These are phyloP conservation scores for Pocillopora grandis DNA, from an alignment of 92 coral and sea anemone genomes.

Conservation along the genomic window DNA sequence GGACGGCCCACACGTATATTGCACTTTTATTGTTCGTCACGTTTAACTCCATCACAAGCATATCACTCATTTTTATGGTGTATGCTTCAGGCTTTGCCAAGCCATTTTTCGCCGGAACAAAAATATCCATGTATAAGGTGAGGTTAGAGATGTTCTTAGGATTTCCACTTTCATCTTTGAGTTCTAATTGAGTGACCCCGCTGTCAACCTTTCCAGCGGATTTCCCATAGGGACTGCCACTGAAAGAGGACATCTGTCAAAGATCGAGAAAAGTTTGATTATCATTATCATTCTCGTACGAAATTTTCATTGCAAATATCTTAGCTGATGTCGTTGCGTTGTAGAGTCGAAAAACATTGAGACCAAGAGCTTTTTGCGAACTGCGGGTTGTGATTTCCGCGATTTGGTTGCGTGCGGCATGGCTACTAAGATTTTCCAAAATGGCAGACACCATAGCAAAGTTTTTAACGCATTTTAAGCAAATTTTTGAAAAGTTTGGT, in stretches of 20 bases:
- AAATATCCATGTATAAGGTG: slow-evolving; percentile 29
- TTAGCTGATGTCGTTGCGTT: too few species aligned
- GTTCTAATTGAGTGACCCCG: slow-evolving; percentile 8
- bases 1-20: slow-evolving; percentile 51
- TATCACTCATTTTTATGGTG: neutral
- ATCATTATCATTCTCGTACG: too few species aligned
- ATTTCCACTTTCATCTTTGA: slow-evolving; percentile 27
- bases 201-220: slow-evolving; percentile 47
- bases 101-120: slow-evolving; percentile 2
- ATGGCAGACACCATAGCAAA: too few species aligned
- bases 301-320: too few species aligned
- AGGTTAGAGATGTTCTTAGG: slow-evolving; percentile 26
- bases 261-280: neutral
- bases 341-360: too few species aligned
- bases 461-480: too few species aligned
- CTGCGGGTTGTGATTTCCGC: too few species aligned
- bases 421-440: too few species aligned
- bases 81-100: neutral
- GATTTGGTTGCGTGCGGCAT: too few species aligned
- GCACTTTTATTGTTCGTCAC: slow-evolving; percentile 63
- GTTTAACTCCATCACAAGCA: slow-evolving; percentile 12
- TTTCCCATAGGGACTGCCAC: slow-evolving; percentile 34
- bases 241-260: slow-evolving; percentile 11
- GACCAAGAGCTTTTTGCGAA: too few species aligned
- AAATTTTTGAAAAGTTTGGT: too few species aligned